phyloP scores from a whole-genome alignment of 2,888 invertebrate genomes.

The Leptopterna dolabrata region DNA sequence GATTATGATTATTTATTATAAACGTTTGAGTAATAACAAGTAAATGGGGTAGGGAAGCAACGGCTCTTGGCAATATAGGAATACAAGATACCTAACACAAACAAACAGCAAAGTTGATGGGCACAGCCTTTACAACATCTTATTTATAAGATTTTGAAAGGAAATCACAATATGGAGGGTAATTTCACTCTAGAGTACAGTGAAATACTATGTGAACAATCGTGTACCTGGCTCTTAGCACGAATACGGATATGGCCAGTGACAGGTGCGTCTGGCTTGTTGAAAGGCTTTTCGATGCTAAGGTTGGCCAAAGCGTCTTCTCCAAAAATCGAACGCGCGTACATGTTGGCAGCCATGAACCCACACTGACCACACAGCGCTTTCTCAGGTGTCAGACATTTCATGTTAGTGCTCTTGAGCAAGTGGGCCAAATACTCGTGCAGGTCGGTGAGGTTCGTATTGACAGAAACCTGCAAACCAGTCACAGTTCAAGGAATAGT shows the following conservation, averaged over 20 bases:
- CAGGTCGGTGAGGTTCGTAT: conserved; percentile 92
- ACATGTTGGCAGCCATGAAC: conserved; percentile 99
- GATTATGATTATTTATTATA: conserved; percentile 1
- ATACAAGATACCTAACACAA: too few species aligned
- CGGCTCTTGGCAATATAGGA: too few species aligned
- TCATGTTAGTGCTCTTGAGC: conserved; percentile 97
- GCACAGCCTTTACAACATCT: too few species aligned
- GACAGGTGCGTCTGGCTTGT: conserved; percentile 88
- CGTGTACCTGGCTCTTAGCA: conserved; percentile 98
- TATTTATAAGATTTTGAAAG: too few species aligned
- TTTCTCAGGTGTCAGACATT: conserved; percentile 87
- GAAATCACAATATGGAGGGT: too few species aligned
- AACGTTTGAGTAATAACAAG: too few species aligned
- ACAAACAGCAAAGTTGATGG: too few species aligned
- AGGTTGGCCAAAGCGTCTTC: conserved; percentile 99
- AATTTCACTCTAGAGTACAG: too few species aligned
- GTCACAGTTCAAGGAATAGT: not conserved
- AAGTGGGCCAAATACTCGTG: conserved; percentile 93
- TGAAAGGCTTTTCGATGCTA: conserved; percentile 94
- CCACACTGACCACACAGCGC: conserved; percentile 93
- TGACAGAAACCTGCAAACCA: conserved; percentile 78
- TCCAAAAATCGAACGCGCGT: conserved; percentile 97
- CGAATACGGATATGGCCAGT: conserved; percentile 97
- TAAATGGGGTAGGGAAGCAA: too few species aligned
- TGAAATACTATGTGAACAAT: too few species aligned